Evolutionary conservation across 2,797 vertebrate genomes (phyloP).

Genomic region (Poliocrania exsul): DNA sequence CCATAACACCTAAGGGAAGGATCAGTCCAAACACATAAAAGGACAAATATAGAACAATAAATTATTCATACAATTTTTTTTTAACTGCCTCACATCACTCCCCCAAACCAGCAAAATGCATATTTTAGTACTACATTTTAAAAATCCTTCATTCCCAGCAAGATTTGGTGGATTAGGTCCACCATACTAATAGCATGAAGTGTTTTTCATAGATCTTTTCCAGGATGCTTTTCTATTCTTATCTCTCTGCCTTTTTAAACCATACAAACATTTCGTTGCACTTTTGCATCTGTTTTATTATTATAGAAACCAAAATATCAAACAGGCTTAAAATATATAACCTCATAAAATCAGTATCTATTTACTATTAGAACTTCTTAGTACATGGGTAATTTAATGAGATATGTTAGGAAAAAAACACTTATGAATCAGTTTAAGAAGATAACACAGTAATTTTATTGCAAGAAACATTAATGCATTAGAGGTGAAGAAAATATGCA

Average conservation of each 20-base stretch:
- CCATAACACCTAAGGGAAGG: conserved; percentile 60
- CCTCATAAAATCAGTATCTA: neutral
- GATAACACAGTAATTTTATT: conserved; percentile 49
- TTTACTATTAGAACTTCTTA: conserved; percentile 42
- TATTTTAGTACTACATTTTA: neutral
- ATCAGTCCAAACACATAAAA: conserved; percentile 66
- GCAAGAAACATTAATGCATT: conserved; percentile 51
- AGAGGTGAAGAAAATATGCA: conserved; percentile 48
- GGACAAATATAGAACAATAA: conserved; percentile 57
- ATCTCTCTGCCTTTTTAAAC: neutral
- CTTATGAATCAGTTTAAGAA: conserved; percentile 36
- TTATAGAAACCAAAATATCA: conserved; percentile 6
- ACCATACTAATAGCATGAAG: neutral
- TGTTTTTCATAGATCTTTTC: neutral
- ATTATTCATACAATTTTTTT: conserved; percentile 22
- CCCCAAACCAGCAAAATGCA: neutral
- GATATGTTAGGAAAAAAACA: conserved; percentile 27
- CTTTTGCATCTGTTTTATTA: neutral
- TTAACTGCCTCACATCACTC: neutral
- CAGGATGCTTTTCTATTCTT: neutral
- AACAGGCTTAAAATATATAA: neutral
- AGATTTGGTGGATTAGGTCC: neutral
- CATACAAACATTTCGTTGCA: neutral
- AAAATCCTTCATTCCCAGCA: neutral
- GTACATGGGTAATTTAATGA: conserved; percentile 8